phyloP scores from a whole-genome alignment of 92 coral and sea anemone genomes.

The Porites evermanni region DNA sequence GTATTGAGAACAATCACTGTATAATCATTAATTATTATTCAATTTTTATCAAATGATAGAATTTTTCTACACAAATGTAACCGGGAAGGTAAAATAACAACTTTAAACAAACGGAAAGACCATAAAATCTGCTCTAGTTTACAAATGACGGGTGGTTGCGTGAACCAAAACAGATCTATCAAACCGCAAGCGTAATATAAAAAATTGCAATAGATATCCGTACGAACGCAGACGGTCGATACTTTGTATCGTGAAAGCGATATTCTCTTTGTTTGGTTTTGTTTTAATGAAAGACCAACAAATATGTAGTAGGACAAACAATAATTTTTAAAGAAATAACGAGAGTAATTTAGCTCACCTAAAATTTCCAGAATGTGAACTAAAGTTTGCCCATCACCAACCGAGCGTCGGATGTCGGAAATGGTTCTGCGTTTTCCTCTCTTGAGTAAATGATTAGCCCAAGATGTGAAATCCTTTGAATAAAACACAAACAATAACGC shows the following conservation, averaged over 20 bases:
- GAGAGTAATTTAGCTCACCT: slow-evolving; percentile 54
- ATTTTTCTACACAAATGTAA: not conserved
- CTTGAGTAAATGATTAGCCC: slow-evolving; percentile 84
- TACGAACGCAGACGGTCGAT: not conserved
- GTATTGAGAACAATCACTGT: not conserved
- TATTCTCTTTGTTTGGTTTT: slow-evolving; percentile 20
- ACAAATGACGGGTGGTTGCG: not conserved
- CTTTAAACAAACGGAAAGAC: not conserved
- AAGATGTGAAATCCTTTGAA: slow-evolving; percentile 89
- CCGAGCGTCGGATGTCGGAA: slow-evolving; percentile 86
- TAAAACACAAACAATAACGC: slow-evolving; percentile 1
- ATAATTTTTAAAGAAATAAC: not conserved
- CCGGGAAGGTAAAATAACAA: not conserved
- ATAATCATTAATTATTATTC: not conserved
- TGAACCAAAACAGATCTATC: not conserved
- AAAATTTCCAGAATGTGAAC: slow-evolving; percentile 88
- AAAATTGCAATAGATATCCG: slow-evolving; percentile 4
- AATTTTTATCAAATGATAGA: not conserved
- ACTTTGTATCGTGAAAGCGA: not conserved
- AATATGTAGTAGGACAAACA: not conserved
- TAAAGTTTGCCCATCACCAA: slow-evolving; percentile 93
- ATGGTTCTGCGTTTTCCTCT: slow-evolving; percentile 80
- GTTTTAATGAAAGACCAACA: not conserved
- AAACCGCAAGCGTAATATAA: slow-evolving; percentile 17
- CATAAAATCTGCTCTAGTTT: not conserved